Evolutionary conservation across 2,888 invertebrate species (phyloP).

Genomic region (Andrena haemorrhoa): DNA sequence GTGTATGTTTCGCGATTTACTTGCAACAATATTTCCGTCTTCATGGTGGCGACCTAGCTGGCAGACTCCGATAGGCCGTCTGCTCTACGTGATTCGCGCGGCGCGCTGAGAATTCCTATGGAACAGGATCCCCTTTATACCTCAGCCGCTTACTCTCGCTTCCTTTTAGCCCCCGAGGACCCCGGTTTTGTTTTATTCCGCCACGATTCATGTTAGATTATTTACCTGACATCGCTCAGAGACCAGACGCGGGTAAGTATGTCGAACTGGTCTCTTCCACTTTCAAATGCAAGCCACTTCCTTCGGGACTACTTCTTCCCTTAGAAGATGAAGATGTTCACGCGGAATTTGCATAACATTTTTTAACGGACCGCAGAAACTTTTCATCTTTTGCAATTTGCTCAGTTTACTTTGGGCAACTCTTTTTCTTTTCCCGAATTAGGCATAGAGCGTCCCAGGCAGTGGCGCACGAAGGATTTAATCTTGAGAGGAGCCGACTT

Average conservation of each 20-base stretch:
- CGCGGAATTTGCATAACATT: not conserved
- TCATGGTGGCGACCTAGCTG: conserved; percentile 23
- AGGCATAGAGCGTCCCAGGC: too few relatives aligned
- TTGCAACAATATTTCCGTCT: conserved; percentile 35
- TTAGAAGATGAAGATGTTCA: not conserved
- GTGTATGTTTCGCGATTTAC: conserved; percentile 34
- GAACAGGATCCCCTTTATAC: conserved; percentile 58
- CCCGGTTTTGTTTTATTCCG: conserved; percentile 16
- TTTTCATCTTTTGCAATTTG: too few relatives aligned
- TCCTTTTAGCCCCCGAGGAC: conserved; percentile 15
- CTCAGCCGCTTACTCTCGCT: conserved; percentile 52
- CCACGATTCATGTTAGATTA: not conserved
- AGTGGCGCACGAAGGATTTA: too few relatives aligned
- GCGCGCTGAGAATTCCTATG: conserved; percentile 58
- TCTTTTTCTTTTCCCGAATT: too few relatives aligned
- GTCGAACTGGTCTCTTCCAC: not conserved
- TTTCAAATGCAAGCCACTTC: conserved; percentile 7
- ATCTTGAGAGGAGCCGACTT: too few relatives aligned
- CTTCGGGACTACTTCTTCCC: not conserved
- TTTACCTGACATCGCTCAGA: not conserved
- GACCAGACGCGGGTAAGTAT: not conserved
- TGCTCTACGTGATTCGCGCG: conserved; percentile 23
- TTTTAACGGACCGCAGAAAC: too few relatives aligned
- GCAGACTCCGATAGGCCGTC: not conserved
- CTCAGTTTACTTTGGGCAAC: too few relatives aligned